These are phyloP conservation scores for Caracal caracal DNA, from an alignment of 2,113 vertebrate species.

Conservation along the genomic window DNA sequence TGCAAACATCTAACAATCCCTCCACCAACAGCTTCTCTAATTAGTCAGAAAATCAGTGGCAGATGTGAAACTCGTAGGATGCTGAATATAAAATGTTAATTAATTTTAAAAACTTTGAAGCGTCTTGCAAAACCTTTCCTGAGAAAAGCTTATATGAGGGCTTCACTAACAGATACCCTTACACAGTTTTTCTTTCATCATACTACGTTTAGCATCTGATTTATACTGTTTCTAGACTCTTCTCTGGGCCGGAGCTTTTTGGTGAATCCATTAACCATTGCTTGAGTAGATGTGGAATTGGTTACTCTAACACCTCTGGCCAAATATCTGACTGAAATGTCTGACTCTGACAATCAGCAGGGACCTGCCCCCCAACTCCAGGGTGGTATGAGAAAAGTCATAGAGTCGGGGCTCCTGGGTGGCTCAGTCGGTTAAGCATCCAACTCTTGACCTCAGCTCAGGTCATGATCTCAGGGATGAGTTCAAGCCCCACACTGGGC, in stretches of 20 bases:
- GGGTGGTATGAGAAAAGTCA: not conserved
- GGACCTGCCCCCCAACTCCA: too few relatives aligned
- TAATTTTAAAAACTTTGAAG: slow-evolving; percentile 56
- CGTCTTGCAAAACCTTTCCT: slow-evolving; percentile 11
- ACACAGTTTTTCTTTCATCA: not conserved
- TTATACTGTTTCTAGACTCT: not conserved
- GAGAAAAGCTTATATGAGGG: not conserved
- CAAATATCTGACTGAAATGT: not conserved
- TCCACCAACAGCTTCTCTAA: slow-evolving; percentile 62
- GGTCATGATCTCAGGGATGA: too few relatives aligned
- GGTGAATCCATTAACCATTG: not conserved
- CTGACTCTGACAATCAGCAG: not conserved
- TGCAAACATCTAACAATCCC: slow-evolving; percentile 49
- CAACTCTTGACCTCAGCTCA: too few relatives aligned
- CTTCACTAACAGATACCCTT: not conserved
- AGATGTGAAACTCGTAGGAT: slow-evolving; percentile 67
- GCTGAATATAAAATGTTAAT: slow-evolving; percentile 56
- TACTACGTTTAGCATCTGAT: not conserved
- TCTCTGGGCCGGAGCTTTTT: not conserved
- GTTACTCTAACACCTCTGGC: not conserved
- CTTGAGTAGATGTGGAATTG: not conserved
- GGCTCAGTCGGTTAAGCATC: too few relatives aligned
- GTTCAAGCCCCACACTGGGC: too few relatives aligned
- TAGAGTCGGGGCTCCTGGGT: too few relatives aligned
- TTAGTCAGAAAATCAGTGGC: slow-evolving; percentile 64